Base-by-base conservation (phyloP, 1,140 invertebrate genomes). In the Drosophila tristis region DNA sequence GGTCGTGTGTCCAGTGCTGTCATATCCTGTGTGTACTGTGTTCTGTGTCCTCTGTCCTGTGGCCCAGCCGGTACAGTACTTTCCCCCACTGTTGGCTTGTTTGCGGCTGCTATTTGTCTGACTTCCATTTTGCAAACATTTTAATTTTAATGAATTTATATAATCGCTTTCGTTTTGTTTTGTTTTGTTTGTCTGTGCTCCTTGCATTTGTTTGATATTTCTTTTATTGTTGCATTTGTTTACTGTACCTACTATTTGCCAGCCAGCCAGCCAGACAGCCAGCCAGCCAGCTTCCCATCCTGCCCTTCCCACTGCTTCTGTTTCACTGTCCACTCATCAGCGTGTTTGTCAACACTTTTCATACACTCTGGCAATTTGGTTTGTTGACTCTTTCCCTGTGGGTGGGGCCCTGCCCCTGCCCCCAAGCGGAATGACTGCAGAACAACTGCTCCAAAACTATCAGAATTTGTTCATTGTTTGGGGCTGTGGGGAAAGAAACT, bases 71-170 rank as follows among this genome's bases (percentile, higher is more conserved):
- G n/a, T 4, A 8, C 29, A 5, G 6, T 26, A 26, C 20, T 13
- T 13, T 9, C 2, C 15, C 15, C 4, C 58, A 56, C 31, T 53
- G 73, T 48, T 53, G 44, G 23, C 44, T 39, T 66, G 65, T 61
- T 64, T 64, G 70, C 44, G 56, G 63, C 73, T 61, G 57, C 54
- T 79, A 62, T 74, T 66, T 80, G 78, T 54, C 20, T 81, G 78
- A 73, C 78, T 63, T 78, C 62, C 78, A 82, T 82, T 81, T 78
- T 50, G 58, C 68, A 82, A 82, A 68, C 79, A 82, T 82, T 82
- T 81, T 81, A 81, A 81, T 81, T 81, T 81, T 82, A 81, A 81
- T 81, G 78, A 81, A 81, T 81, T 81, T 81, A 81, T 81, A 68
- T 78, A 81, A 81, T 82, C 78, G 79, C 59, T 68, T 74, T 48